Conservation (phyloP, 2,797 vertebrate genomes). For the Hapalemur alaotrensis region DNA sequence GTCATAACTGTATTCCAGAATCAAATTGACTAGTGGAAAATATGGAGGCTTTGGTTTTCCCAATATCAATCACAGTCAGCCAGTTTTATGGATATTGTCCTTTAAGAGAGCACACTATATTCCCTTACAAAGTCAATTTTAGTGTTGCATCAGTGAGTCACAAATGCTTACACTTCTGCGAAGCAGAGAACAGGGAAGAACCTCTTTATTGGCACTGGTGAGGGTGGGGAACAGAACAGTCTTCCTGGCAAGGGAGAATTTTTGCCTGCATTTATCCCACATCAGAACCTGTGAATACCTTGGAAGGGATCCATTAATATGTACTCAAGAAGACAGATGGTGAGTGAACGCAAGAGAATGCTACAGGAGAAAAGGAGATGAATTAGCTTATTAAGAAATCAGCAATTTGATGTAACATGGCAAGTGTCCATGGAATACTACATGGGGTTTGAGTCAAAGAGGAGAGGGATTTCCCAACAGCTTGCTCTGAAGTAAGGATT, state of each 20-base stretch:
- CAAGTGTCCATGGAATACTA: constrained; percentile 36
- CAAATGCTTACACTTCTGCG: neutral
- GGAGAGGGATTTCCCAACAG: constrained; percentile 56
- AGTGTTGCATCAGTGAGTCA: neutral
- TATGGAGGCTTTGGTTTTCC: neutral
- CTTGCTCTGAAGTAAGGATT: neutral
- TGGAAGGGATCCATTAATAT: constrained; percentile 41
- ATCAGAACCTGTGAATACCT: constrained; percentile 27
- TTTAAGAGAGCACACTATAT: neutral
- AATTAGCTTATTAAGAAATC: constrained; percentile 74
- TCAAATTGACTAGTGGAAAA: neutral
- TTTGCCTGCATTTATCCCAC: neutral
- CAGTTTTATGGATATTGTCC: neutral
- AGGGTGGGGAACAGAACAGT: neutral
- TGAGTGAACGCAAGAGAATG: constrained; percentile 7
- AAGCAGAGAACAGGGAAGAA: neutral
- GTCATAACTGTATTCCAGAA: neutral
- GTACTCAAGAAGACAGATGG: constrained; percentile 62
- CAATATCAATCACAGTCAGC: neutral
- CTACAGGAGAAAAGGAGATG: constrained; percentile 3
- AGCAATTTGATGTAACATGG: constrained; percentile 54
- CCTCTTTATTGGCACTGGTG: neutral
- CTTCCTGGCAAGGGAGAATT: neutral
- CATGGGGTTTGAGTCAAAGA: neutral
- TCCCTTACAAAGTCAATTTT: neutral